Conservation (phyloP, 2,113 vertebrate genomes). For the Apodemus sylvaticus region DNA sequence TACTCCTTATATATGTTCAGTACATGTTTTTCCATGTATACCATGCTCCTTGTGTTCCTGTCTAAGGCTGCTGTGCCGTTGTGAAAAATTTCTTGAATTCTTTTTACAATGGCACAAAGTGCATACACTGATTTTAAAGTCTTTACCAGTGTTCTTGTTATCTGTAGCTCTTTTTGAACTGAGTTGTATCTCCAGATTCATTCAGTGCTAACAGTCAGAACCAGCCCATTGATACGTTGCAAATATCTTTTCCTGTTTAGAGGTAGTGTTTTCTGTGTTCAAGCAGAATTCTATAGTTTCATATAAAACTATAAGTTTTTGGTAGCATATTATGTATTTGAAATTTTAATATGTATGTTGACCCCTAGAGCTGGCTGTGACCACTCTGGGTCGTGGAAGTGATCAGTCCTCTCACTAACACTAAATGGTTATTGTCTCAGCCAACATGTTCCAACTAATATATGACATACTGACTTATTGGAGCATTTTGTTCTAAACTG, state of each 20-base stretch:
- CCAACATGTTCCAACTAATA: not conserved
- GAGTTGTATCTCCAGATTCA: not conserved
- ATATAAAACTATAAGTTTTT: not conserved
- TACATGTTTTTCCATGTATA: not conserved
- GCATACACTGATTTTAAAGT: not conserved
- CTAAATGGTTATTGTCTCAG: not conserved
- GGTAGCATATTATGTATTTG: not conserved
- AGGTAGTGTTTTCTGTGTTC: not conserved
- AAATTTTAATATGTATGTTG: not conserved
- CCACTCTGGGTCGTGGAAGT: not conserved
- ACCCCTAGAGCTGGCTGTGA: not conserved
- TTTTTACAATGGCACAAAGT: not conserved
- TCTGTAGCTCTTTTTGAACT: not conserved
- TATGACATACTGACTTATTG: not conserved
- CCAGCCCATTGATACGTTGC: not conserved
- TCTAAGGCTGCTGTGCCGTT: not conserved
- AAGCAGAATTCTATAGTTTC: not conserved
- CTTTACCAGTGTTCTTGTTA: not conserved
- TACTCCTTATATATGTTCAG: not conserved
- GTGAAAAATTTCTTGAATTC: not conserved
- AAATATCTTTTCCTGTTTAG: constrained; percentile 2
- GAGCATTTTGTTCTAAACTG: not conserved
- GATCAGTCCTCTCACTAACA: not conserved
- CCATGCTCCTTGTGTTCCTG: not conserved
- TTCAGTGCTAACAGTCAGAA: not conserved